Conservation (phyloP, 2,113 vertebrate genomes). For the Quiscalus mexicanus region DNA sequence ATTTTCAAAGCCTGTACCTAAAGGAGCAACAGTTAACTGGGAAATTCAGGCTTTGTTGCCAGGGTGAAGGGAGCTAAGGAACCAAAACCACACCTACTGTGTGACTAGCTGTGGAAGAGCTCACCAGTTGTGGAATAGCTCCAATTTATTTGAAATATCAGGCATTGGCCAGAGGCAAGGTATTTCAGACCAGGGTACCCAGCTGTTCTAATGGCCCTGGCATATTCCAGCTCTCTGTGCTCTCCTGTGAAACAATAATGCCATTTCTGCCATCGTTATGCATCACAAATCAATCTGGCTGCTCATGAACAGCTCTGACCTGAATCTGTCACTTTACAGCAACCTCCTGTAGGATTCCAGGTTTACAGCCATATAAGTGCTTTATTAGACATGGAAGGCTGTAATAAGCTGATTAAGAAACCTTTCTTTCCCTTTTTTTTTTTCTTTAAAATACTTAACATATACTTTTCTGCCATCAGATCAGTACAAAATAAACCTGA, state of each 20-base stretch:
- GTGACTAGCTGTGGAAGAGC: neutral
- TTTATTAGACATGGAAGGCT: constrained; percentile 55
- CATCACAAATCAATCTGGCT: constrained; percentile 57
- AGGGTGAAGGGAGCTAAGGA: neutral
- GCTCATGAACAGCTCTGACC: constrained; percentile 68
- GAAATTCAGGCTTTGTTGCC: neutral
- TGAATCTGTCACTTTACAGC: constrained; percentile 73
- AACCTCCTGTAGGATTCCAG: constrained; percentile 36
- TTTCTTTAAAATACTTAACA: constrained; percentile 12
- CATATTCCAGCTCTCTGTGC: neutral
- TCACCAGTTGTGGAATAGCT: neutral
- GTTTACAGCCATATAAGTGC: constrained; percentile 52
- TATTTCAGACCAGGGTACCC: neutral
- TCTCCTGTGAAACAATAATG: constrained; percentile 16
- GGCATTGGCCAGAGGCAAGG: neutral
- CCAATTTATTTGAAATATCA: neutral
- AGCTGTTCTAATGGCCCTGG: neutral
- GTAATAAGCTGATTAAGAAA: constrained; percentile 70
- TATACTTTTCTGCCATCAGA: constrained; percentile 58
- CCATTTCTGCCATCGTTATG: constrained; percentile 34
- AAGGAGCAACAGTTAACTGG: neutral
- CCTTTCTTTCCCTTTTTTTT: neutral
- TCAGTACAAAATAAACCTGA: constrained; percentile 45
- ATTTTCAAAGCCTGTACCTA: neutral
- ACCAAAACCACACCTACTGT: neutral